Evolutionary conservation across 64 coral and sea anemone genomes (phyloP), one percentile per base, ranked within the genome.

Genomic region (Trachythela sp.): DNA sequence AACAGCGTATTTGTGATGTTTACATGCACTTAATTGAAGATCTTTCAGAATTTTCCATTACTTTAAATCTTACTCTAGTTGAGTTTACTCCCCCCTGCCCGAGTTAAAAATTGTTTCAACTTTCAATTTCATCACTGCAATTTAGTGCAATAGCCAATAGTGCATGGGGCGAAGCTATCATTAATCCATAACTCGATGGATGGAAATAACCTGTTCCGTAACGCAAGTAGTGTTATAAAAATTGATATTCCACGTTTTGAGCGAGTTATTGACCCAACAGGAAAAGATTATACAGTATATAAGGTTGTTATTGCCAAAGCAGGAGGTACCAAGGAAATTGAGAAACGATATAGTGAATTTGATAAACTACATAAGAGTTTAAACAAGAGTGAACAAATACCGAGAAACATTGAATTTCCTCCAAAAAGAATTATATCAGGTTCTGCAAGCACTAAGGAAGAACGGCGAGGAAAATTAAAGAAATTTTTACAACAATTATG

Each of bases 291-390:
- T 67, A 95, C 91, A 9, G 93, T 91, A 13, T 99, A 94, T 58
- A 91, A 95, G 91, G 91, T 99, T 64, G 86, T 91, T 51, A 75
- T 95, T 36, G 60, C 94, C 4, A 95, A 93, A 86, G 93, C 91
- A 30, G 94, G 91, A 76, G 96, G 93, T 9, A 77, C 72, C 34
- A 91, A 86, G 34, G 60, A 39, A 20, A 54, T 91, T 30, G 93
- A 91, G 37, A 91, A 89, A 51, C 52, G 96, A 1, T 99, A 93
- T 84, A 91, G 54, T 39, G 77, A 99, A 51, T 99, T 99, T 45
- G 31, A 84, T 30, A 87, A 94, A 87, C 88, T 99, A n/a, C 51
- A 99, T 85, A 92, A 95, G 48, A 92, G 86, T 93, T 48, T 99
- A 18, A 60, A 89, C 15, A 90, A 93, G 77, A 89, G 90, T 48